These are phyloP conservation scores for Actinopyga echinites DNA, from an alignment of 53 echinoderm and acorn worm species.

Conservation along the genomic window DNA sequence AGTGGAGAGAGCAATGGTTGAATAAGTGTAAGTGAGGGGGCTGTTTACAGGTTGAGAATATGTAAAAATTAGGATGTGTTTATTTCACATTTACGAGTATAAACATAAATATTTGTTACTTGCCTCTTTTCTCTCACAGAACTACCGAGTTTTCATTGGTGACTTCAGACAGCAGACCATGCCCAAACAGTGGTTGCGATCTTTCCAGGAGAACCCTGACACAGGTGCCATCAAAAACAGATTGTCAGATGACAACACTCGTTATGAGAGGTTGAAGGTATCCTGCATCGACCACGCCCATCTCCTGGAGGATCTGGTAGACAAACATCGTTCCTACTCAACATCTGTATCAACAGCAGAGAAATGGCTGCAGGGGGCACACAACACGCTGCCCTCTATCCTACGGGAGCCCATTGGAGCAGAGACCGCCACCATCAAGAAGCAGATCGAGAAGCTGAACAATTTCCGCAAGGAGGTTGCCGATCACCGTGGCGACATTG, in stretches of 20 bases:
- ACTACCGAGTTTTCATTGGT: constrained; percentile 70
- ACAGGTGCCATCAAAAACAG: constrained; percentile 48
- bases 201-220: constrained; percentile 80
- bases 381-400: constrained; percentile 47
- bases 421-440: constrained; percentile 80
- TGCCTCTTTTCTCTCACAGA: constrained; percentile 58
- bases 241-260: constrained; percentile 65
- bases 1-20: background rate
- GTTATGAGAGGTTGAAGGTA: constrained; percentile 81
- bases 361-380: constrained; percentile 46
- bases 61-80: too few species aligned
- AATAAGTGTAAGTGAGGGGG: background rate
- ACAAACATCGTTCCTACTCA: constrained; percentile 74
- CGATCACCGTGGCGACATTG: constrained; percentile 78
- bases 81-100: too few species aligned
- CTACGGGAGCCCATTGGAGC: constrained; percentile 83
- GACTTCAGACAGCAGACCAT: constrained; percentile 78
- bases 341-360: constrained; percentile 20
- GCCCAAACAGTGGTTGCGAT: constrained; percentile 63
- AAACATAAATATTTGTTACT: too few species aligned
- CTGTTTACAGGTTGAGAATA: too few species aligned
- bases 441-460: constrained; percentile 82
- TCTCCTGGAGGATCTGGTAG: constrained; percentile 61
- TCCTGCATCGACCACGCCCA: constrained; percentile 75
- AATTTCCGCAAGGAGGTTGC: constrained; percentile 83